Evolutionary conservation across 2,113 vertebrate genomes (phyloP), one percentile per base, ranked within the genome.

Genomic region (Carettochelys insculpta): DNA sequence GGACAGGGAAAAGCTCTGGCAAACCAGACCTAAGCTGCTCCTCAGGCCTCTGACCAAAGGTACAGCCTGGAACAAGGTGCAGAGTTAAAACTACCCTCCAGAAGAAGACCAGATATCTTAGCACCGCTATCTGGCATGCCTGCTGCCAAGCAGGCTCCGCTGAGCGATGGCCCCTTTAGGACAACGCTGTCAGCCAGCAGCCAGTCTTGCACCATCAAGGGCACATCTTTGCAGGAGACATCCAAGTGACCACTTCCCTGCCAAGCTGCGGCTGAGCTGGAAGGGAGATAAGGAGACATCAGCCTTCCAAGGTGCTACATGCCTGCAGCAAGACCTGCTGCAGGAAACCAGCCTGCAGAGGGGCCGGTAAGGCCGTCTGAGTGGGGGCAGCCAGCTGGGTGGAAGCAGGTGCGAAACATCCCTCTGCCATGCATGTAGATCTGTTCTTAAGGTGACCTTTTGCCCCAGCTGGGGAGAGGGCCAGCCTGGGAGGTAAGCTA

Each of bases 401-500:
- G 58, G 58, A 61, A 61, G 22, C 20, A 61, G n/a, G 19, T 4
- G 19, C 38, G 65, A n/a, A 71, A 71, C 17, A 19, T 19, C n/a
- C 65, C 34, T 65, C 65, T 71, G 38, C 65, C 20, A 2, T 71
- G n/a, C n/a, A 41, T 20, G 11, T 5, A 71, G 22, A 19, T 19
- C 34, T 68, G 16, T 68, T 68, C 34, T 68, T 68, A 38, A 4
- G 19, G 88, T 41, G 90, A 8, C 87, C 47, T 56, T 51, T 61
- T 1, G 0, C 3, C 71, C 71, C 82, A 58, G 4, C 16, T 24
- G 0, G 85, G 53, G 34, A 78, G 0, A 0, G n/a, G 41, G 11
- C 13, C 1, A 1, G 43, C 34, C 1, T 2, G 41, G 78, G 73
- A 73, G 89, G 51, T 41, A 34, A 1, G 6, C 11, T 0, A 0